A percentile compares a stretch with the other conserved stretches of the same genome.
These are phyloP conservation scores for Brienomyrus brachyistius DNA, from an alignment of 2,113 vertebrate genomes.

Conservation along the genomic window DNA sequence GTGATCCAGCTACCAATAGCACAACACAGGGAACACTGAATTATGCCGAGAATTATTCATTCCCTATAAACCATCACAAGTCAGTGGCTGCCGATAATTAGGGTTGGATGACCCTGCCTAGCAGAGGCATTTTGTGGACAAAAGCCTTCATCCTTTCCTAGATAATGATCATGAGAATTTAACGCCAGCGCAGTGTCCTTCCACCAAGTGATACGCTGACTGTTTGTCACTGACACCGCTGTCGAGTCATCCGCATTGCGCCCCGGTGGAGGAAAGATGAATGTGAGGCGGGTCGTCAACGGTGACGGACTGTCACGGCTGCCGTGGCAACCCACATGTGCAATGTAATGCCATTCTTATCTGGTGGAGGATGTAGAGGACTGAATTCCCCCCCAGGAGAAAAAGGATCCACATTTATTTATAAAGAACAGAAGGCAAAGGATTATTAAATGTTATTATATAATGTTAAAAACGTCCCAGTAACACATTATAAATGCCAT, in stretches of 20 bases:
- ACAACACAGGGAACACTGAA: background rate
- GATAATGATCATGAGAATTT: background rate
- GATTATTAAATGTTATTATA: background rate
- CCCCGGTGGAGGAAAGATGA: background rate
- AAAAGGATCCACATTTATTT: background rate
- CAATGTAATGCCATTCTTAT: background rate
- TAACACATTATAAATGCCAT: background rate
- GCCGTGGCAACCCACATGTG: background rate
- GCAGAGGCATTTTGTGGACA: background rate
- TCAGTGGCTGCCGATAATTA: background rate
- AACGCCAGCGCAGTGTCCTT: background rate
- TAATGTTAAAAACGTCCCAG: background rate
- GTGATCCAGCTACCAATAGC: background rate
- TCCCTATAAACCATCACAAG: background rate
- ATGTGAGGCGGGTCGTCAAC: background rate
- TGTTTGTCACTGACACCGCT: background rate
- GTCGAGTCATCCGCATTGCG: background rate
- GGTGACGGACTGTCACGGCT: background rate
- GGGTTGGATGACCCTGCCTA: background rate
- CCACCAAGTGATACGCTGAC: background rate
- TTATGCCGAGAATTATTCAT: background rate
- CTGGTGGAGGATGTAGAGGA: background rate
- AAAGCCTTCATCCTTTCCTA: background rate
- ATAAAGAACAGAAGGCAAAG: background rate
- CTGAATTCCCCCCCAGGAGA: background rate